These are phyloP conservation scores for Aphyosemion australe DNA, from an alignment of 2,113 vertebrate species.

Conservation along the genomic window DNA sequence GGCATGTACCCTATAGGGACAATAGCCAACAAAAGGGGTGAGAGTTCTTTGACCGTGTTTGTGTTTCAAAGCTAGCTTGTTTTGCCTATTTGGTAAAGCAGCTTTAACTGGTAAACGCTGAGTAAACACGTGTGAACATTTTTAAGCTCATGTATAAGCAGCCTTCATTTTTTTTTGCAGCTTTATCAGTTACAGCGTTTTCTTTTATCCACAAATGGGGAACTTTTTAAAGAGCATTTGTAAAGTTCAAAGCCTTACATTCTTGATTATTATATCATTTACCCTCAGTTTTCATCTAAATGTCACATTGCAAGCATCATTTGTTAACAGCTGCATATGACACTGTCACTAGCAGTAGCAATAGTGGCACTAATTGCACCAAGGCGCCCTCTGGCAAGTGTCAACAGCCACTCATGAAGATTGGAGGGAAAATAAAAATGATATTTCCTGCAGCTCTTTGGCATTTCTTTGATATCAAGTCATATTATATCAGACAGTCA, in stretches of 20 bases:
- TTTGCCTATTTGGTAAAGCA: too few relatives aligned
- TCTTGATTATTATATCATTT: constrained; percentile 26
- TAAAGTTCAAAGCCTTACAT: constrained; percentile 26
- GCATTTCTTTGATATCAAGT: constrained; percentile 39
- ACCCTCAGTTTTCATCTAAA: constrained; percentile 38
- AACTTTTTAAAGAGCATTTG: neutral
- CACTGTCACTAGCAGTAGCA: constrained; percentile 51
- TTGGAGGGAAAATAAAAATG: constrained; percentile 25
- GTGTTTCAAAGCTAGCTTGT: too few relatives aligned
- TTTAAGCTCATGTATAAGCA: too few relatives aligned
- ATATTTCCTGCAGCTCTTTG: constrained; percentile 54
- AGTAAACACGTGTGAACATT: too few relatives aligned
- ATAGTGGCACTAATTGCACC: constrained; percentile 50
- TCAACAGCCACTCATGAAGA: constrained; percentile 46
- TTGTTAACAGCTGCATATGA: constrained; percentile 31
- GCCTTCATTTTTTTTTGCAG: neutral
- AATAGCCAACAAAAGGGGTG: too few relatives aligned
- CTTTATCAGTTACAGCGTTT: too few relatives aligned
- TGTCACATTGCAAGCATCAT: constrained; percentile 40
- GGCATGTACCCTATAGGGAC: too few relatives aligned
- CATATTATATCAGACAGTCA: constrained; percentile 31
- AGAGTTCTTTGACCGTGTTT: too few relatives aligned
- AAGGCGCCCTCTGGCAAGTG: constrained; percentile 56
- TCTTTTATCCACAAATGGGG: too few relatives aligned
- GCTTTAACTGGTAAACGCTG: too few relatives aligned